phyloP scores from a whole-genome alignment of 2,797 vertebrate genomes.

The Bovichtus variegatus region DNA sequence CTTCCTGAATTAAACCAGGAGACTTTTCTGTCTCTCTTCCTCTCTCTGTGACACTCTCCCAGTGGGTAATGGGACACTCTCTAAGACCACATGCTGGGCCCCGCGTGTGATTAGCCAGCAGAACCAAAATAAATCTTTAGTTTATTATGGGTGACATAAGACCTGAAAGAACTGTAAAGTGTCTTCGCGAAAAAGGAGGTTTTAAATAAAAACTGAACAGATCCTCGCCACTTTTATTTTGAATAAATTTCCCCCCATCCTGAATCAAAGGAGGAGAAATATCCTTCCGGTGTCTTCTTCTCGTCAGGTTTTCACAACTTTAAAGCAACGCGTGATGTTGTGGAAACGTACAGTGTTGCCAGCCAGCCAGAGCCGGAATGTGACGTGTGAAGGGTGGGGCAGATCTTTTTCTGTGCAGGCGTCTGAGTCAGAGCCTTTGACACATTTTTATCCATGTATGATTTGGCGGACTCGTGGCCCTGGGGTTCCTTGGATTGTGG shows the following conservation, averaged over 20 bases:
- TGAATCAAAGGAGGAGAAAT: background rate
- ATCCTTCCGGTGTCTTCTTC: background rate
- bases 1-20: conserved; percentile 41
- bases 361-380: conserved; percentile 16
- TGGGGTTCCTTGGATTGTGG: conserved; percentile 50
- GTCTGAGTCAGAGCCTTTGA: conserved; percentile 64
- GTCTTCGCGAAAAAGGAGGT: background rate
- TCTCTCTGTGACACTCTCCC: conserved; percentile 27
- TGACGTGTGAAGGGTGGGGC: conserved; percentile 61
- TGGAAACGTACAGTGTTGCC: conserved; percentile 51
- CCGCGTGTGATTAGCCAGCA: conserved; percentile 57
- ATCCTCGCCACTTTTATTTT: conserved; percentile 4
- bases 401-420: conserved; percentile 39
- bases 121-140: conserved; percentile 53
- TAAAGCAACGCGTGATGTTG: conserved; percentile 18
- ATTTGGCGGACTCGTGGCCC: conserved; percentile 27
- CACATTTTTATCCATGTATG: conserved; percentile 57
- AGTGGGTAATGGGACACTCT: conserved; percentile 49
- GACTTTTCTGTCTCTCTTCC: conserved; percentile 13
- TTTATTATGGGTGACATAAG: conserved; percentile 35
- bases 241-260: background rate
- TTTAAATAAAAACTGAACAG: background rate
- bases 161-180: background rate
- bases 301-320: conserved; percentile 22
- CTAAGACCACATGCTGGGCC: conserved; percentile 50